phyloP scores from a whole-genome alignment of 2,888 invertebrate genomes.

The Oeneis ivallda region DNA sequence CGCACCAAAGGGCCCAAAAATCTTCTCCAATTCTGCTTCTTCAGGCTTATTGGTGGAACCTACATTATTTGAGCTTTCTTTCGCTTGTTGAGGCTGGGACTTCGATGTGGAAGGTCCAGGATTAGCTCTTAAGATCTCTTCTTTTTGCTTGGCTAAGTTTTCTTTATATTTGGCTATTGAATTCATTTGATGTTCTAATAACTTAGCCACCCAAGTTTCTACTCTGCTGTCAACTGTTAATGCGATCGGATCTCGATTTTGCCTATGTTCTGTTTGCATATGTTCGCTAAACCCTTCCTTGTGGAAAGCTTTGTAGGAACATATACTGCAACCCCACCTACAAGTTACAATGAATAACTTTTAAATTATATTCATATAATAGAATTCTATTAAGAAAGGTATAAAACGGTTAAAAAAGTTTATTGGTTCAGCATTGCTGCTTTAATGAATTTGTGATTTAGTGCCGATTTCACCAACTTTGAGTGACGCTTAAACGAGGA shows the following conservation, averaged over 20 bases:
- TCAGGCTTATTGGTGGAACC: conserved; percentile 24
- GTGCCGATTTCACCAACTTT: too few species aligned
- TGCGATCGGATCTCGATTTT: conserved; percentile 57
- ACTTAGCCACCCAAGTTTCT: conserved; percentile 77
- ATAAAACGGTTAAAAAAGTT: background rate
- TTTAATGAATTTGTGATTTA: background rate
- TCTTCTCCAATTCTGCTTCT: conserved; percentile 51
- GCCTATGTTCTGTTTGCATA: conserved; percentile 71
- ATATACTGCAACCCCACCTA: conserved; percentile 83
- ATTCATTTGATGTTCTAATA: conserved; percentile 58
- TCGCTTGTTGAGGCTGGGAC: conserved; percentile 8
- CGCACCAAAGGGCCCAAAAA: conserved; percentile 61
- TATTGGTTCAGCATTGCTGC: background rate
- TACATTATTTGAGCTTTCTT: background rate
- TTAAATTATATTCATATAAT: background rate
- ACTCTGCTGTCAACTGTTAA: conserved; percentile 67
- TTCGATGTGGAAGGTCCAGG: conserved; percentile 30
- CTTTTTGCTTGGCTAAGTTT: conserved; percentile 53
- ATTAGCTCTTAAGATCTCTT: conserved; percentile 42
- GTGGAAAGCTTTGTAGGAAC: conserved; percentile 82
- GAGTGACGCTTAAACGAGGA: too few species aligned
- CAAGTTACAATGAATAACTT: conserved; percentile 37
- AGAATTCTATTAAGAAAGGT: background rate
- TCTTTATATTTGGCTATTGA: conserved; percentile 54
- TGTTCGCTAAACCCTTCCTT: conserved; percentile 79